These are phyloP conservation scores for Tromatobia lineatoria DNA, from an alignment of 2,888 invertebrate genomes.

Conservation along the genomic window DNA sequence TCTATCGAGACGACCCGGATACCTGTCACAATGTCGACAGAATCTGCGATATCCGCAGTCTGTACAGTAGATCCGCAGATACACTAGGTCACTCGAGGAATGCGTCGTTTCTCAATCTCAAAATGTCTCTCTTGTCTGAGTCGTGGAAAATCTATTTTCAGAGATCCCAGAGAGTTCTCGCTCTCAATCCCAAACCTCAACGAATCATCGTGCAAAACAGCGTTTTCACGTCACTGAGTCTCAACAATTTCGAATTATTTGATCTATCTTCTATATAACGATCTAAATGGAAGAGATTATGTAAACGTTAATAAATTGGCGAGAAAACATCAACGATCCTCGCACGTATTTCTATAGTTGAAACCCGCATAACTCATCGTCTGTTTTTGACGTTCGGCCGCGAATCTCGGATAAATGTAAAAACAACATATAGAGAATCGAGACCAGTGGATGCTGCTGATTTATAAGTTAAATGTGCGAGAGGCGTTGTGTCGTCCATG, in stretches of 20 bases:
- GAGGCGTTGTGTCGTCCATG: slow-evolving; percentile 15
- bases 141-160: slow-evolving; percentile 60
- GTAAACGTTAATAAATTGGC: not conserved
- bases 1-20: not conserved
- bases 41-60: not conserved
- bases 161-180: not conserved
- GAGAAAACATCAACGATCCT: not conserved
- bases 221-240: not conserved
- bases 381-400: not conserved
- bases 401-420: slow-evolving; percentile 7
- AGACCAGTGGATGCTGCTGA: not conserved
- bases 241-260: not conserved
- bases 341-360: not conserved
- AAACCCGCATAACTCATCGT: slow-evolving; percentile 1
- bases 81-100: slow-evolving; percentile 43
- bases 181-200: slow-evolving; percentile 23
- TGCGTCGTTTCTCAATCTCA: slow-evolving; percentile 56
- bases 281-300: slow-evolving; percentile 6
- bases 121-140: slow-evolving; percentile 44
- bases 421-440: slow-evolving; percentile 11
- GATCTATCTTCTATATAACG: not conserved
- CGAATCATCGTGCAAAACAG: slow-evolving; percentile 51
- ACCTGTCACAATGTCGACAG: not conserved
- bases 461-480: slow-evolving; percentile 27
- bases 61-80: not conserved